Evolutionary conservation across 92 coral and sea anemone species (phyloP), one percentile per base, ranked within the genome.

Genomic region (Montipora capitata): DNA sequence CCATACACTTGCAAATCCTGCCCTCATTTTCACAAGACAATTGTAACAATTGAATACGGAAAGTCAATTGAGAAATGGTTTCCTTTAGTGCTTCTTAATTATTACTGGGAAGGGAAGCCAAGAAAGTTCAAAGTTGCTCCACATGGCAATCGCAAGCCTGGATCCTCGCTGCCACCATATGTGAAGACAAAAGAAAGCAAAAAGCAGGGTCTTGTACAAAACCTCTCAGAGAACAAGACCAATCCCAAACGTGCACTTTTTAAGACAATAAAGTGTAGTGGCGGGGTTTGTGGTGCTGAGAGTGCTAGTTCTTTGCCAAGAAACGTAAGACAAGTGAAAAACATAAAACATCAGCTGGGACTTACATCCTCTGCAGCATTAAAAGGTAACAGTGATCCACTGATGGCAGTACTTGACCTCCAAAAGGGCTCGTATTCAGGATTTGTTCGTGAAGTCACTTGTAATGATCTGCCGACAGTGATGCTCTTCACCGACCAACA

Each of bases 381-480:
- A 49, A 51, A 17, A 76, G 73, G 2, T 11, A 77, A 7, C 63
- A 92, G 69, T 12, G 93, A 89, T 40, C 93, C 93, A 56, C 91
- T 92, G 9, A 87, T 82, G 52, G 69, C 93, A 6, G 93, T 92
- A 18, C 57, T 85, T 7, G 95, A 92, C 51, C 76, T 89, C 7
- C 91, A 85, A 83, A 92, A 92, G 82, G 66, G 78, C 13, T 78
- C 93, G 0, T 88, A 83, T 71, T 87, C 87, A 16, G 90, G 90
- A 2, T 88, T 88, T 40, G 84, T 84, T 41, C 68, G 87, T 45
- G 95, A 92, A 80, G 77, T 92, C 14, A 79, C 77, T 1, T 85
- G 93, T 84, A 92, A 92, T 27, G 91, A 89, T 70, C 91, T 92
- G 3, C 93, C 95, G 39, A 56, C 89, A 15, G 76, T 85, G 27